A percentile compares a stretch with the other conserved stretches of the same genome.
phyloP scores from a whole-genome alignment of 2,888 invertebrate species.

The Brachyptera putata region DNA sequence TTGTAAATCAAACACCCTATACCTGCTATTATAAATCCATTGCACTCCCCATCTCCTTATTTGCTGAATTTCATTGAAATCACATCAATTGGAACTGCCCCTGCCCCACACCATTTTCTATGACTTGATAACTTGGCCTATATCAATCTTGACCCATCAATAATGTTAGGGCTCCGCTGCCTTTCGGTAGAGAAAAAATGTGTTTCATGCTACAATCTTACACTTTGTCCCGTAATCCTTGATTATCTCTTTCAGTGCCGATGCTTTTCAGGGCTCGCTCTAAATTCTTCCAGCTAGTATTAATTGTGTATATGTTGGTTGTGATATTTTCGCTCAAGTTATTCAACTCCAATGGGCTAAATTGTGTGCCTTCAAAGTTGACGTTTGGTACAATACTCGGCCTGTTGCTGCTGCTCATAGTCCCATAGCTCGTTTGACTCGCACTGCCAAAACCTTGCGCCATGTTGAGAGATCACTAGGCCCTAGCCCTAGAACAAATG shows the following conservation, averaged over 20 bases:
- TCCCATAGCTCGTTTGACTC: slow-evolving; percentile 41
- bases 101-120: too few relatives aligned
- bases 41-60: too few relatives aligned
- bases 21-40: too few relatives aligned
- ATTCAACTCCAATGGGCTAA: slow-evolving; percentile 70
- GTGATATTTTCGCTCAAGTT: slow-evolving; percentile 76
- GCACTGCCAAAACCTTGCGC: neutral
- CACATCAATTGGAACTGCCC: too few relatives aligned
- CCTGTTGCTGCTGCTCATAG: slow-evolving; percentile 44
- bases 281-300: slow-evolving; percentile 64
- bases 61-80: too few relatives aligned
- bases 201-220: too few relatives aligned
- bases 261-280: slow-evolving; percentile 70
- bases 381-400: slow-evolving; percentile 55
- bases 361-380: slow-evolving; percentile 56
- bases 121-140: too few relatives aligned
- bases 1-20: too few relatives aligned
- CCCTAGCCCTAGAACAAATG: too few relatives aligned
- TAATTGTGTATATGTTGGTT: slow-evolving; percentile 74
- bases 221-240: slow-evolving; percentile 62
- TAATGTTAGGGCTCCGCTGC: too few relatives aligned
- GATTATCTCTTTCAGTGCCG: slow-evolving; percentile 70
- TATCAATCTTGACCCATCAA: too few relatives aligned
- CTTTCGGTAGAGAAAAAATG: too few relatives aligned
- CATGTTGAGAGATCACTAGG: slow-evolving; percentile 19